Conservation (phyloP, 2,888 invertebrate species). For the Harpagoxenus sublaevis region DNA sequence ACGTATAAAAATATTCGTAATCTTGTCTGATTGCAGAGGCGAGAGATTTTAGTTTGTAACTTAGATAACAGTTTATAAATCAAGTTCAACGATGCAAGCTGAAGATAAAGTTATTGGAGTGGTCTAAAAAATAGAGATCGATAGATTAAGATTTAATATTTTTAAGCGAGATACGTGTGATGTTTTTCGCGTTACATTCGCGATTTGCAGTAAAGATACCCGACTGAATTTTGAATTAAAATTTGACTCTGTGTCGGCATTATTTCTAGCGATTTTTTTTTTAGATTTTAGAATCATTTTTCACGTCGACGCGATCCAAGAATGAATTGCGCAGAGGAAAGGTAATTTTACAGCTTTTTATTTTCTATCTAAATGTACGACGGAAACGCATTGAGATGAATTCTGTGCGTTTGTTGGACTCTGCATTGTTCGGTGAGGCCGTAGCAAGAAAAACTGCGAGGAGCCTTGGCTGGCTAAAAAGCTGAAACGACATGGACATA, state of each 20-base stretch:
- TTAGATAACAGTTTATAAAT: slow-evolving; percentile 14
- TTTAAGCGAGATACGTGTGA: background rate
- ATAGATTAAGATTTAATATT: background rate
- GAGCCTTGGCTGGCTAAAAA: background rate
- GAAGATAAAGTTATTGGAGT: background rate
- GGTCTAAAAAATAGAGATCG: background rate
- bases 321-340: background rate
- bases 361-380: background rate
- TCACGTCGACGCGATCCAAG: background rate
- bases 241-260: background rate
- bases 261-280: background rate
- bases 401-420: background rate
- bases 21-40: background rate
- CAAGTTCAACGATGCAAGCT: background rate
- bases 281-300: background rate
- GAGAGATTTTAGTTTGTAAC: background rate
- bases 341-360: background rate
- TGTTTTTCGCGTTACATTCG: background rate
- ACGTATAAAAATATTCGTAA: background rate
- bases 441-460: background rate
- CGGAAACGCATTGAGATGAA: too few relatives aligned
- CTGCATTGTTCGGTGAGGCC: background rate
- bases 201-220: background rate
- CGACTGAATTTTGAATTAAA: background rate
- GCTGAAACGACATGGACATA: background rate